phyloP scores from a whole-genome alignment of 2,797 vertebrate genomes.

The Vipera ursinii region DNA sequence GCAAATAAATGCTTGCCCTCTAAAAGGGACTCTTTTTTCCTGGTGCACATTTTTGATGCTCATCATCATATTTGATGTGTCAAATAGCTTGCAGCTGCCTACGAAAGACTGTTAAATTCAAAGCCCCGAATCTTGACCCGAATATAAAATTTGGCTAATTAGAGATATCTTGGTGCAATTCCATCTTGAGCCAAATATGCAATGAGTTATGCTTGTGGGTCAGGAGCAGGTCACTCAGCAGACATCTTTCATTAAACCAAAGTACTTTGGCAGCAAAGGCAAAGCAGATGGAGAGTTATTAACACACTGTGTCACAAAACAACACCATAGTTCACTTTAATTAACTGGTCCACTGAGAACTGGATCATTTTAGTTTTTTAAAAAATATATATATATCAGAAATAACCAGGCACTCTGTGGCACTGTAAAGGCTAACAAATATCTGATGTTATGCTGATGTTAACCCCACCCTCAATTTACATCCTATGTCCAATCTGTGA shows the following conservation, averaged over 20 bases:
- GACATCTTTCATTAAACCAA: slow-evolving; percentile 42
- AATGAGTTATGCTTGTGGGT: slow-evolving; percentile 15
- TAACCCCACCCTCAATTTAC: background rate
- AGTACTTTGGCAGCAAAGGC: slow-evolving; percentile 14
- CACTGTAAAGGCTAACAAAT: background rate
- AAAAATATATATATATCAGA: background rate
- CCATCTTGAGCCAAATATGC: background rate
- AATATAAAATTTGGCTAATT: slow-evolving; percentile 12
- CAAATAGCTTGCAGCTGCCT: background rate
- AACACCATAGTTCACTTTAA: slow-evolving; percentile 21
- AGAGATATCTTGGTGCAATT: background rate
- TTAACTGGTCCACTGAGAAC: background rate
- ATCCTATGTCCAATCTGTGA: background rate
- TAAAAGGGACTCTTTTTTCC: background rate
- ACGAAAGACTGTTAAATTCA: background rate
- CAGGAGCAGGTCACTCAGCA: slow-evolving; percentile 13
- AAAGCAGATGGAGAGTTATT: background rate
- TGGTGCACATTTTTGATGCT: background rate
- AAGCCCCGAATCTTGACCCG: background rate
- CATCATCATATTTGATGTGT: background rate
- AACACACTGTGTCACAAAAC: slow-evolving; percentile 26
- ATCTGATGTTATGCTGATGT: background rate
- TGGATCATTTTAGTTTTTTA: background rate
- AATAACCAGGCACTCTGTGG: background rate
- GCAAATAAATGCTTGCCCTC: background rate